Base-by-base conservation (phyloP, 92 coral and sea anemone genomes). In the Phenganax subtilis region DNA sequence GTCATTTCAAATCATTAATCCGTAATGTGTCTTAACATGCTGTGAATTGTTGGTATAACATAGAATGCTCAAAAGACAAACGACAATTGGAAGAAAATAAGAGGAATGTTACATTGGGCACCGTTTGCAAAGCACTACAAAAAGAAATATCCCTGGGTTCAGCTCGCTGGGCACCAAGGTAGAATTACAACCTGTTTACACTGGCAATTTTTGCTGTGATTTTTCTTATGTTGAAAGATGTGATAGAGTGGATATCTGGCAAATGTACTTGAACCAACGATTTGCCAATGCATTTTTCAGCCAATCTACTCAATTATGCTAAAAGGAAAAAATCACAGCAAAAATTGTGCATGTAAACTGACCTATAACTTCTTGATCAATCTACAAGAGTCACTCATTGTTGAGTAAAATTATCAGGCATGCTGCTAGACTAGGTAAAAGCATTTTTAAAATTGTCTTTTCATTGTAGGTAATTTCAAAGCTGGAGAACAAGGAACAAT, bases 161-260 rank as follows among this genome's bases (percentile, higher is more conserved):
- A 94, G 76, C 90, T 94, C 57, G 98, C 98, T 56, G 98, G 98
- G 51, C 98, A 94, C 66, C 98, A 92, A 89, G 98, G 98, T 94
- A 72, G 17, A 59, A 15, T 54, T 55, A 0, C 10, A 11, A 3
- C 70, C 31, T 5, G 5, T 37, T 37, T 37, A 37, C 47, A 1
- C 5, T 2, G 47, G 5, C 47, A 37, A 37, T 37, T 37, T 37
- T 37, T 5, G 3, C 47, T 37, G 47, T 5, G 5, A 5, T 37
- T 37, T 37, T 37, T 37, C 47, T 37, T 5, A 5, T 37, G 2
- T 37, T 37, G 47, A 37, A 5, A 5, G 47, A 37, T 37, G 47
- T 37, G 47, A 37, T 37, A 37, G 47, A 37, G 47, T 37, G 47
- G 47, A 5, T 5, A 37, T 37, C 47, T 37, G 47, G 47, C 47